Conservation (phyloP, 2,888 invertebrate genomes). For the Tribolium freemani region DNA sequence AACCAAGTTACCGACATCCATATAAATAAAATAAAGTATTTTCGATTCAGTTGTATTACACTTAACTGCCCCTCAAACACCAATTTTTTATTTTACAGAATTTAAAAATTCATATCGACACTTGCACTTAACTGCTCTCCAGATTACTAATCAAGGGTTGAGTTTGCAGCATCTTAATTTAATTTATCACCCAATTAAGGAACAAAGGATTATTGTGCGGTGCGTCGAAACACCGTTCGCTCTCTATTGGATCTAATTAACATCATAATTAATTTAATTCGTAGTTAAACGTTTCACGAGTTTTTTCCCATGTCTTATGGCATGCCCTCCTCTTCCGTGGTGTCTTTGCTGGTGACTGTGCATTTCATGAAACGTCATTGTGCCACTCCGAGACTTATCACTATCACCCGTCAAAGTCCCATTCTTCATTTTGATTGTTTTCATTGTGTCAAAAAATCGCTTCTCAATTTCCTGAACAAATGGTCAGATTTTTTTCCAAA, state of each 20-base stretch:
- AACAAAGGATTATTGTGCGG: conserved; percentile 12
- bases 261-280: too few species aligned
- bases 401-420: not conserved
- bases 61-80: too few species aligned
- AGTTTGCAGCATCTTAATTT: not conserved
- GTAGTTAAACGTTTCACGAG: too few species aligned
- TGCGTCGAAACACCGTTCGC: not conserved
- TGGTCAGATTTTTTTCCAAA: too few species aligned
- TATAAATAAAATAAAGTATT: too few species aligned
- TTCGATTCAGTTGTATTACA: too few species aligned
- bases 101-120: too few species aligned
- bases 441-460: not conserved
- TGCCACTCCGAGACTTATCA: not conserved
- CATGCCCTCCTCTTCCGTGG: not conserved
- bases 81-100: too few species aligned
- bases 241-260: not conserved
- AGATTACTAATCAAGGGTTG: not conserved
- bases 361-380: not conserved
- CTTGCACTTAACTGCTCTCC: too few species aligned
- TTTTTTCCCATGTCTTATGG: not conserved
- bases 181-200: not conserved
- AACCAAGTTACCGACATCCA: not conserved
- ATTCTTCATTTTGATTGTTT: not conserved
- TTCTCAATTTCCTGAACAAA: not conserved
- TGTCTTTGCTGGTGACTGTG: not conserved